These are phyloP conservation scores for Ciona savignyi DNA, from an alignment of 23 tunicate genomes.

Conservation along the genomic window DNA sequence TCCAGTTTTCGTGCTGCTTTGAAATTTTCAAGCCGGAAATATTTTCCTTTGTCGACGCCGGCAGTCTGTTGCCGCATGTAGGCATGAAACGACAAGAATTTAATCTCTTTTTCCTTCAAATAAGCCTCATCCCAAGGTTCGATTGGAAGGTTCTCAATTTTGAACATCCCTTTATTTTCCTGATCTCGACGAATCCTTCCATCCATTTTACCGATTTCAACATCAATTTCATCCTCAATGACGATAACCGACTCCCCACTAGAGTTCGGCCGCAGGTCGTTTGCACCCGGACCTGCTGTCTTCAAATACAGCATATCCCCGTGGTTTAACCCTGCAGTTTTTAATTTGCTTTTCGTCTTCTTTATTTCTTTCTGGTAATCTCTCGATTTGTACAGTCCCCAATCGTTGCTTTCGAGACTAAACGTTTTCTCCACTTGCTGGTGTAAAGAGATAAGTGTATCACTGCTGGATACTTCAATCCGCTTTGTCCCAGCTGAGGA, in stretches of 20 bases:
- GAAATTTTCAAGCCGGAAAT: slow-evolving; percentile 61
- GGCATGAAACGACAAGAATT: slow-evolving; percentile 89
- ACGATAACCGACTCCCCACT: not conserved
- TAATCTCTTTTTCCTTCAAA: slow-evolving; percentile 70
- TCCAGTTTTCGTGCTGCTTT: slow-evolving; percentile 65
- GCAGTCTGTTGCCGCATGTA: slow-evolving; percentile 89
- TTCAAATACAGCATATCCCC: slow-evolving; percentile 70
- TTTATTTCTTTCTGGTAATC: slow-evolving; percentile 21
- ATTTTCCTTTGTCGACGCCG: slow-evolving; percentile 93
- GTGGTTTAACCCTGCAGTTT: slow-evolving; percentile 57
- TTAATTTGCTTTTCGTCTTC: slow-evolving; percentile 21
- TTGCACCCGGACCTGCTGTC: not conserved
- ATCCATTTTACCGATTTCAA: slow-evolving; percentile 60
- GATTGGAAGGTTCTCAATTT: slow-evolving; percentile 56
- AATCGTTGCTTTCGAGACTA: slow-evolving; percentile 9
- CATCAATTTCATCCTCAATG: slow-evolving; percentile 71
- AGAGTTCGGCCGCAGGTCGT: not conserved
- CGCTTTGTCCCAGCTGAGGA: slow-evolving; percentile 65
- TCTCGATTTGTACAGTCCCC: slow-evolving; percentile 39
- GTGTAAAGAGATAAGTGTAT: slow-evolving; percentile 23
- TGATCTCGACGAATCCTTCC: slow-evolving; percentile 41
- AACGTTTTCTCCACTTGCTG: slow-evolving; percentile 26
- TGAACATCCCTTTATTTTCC: slow-evolving; percentile 48
- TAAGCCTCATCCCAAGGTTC: slow-evolving; percentile 93
- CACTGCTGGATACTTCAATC: slow-evolving; percentile 30